Base-by-base conservation (phyloP, 2,888 invertebrate species). In the Polietes domitor region DNA sequence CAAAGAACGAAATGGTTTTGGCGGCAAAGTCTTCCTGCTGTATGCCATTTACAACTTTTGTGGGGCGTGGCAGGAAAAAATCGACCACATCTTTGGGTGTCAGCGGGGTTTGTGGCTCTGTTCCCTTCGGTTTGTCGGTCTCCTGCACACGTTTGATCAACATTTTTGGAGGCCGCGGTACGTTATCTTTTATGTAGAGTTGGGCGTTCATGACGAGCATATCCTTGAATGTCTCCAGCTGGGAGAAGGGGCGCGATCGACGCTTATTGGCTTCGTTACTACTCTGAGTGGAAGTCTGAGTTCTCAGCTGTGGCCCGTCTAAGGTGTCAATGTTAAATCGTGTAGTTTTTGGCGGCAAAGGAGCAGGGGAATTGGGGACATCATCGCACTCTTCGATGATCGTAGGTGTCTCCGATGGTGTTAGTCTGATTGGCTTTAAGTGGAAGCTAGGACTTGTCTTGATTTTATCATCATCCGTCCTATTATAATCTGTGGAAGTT, bases 1-100 rank as follows among this genome's bases (percentile, higher is more conserved):
- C 96, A n/a, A 95, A 91, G 89, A 95, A 96, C 28, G 95, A 94
- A 3, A 96, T 93, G 6, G 95, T 90, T 86, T 94, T 94, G 12
- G 95, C 96, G 0, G 95, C 93, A 0, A 95, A 93, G 88, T 96
- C 96, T 87, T 96, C 96, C 85, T 96, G 96, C 85, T 96, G 95
- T 9, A 96, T 93, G 7, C 96, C 96, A 86, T 95, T 93, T 86
- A 94, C 93, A 72, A 93, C 95, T 47, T 92, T 93, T 68, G 93
- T 93, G 50, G 89, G 91, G 77, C 90, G 90, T 86, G 91, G 91
- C 55, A 92, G 87, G 53, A 92, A 91, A 58, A 92, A 90, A 70
- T 92, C 92, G 17, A 91, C 88, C 75, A 90, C 91, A 73, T 89
- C 88, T 37, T 87, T 82, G 43, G 88, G 87, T 3, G 88, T 87